phyloP scores from a whole-genome alignment of 2,113 vertebrate species.

The Narcine bancroftii region DNA sequence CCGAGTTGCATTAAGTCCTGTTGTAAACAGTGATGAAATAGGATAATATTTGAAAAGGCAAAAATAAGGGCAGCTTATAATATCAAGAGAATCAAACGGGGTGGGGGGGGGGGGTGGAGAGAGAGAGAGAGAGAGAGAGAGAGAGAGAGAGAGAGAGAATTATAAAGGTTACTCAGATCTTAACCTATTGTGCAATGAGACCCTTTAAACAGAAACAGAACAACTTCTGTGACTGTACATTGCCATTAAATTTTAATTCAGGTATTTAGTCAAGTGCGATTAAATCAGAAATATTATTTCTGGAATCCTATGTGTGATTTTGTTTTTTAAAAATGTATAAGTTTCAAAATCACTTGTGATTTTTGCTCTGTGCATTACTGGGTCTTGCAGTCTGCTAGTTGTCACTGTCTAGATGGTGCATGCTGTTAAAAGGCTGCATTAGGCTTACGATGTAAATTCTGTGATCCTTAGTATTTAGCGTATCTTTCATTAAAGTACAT shows the following conservation, averaged over 20 bases:
- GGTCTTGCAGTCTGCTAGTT: neutral
- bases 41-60: neutral
- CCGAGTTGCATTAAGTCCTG: neutral
- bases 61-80: neutral
- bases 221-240: too few species aligned
- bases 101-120: too few species aligned
- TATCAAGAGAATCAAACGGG: neutral
- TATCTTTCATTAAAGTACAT: neutral
- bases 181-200: neutral
- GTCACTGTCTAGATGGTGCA: neutral
- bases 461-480: neutral
- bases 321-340: neutral
- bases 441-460: neutral
- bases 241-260: neutral
- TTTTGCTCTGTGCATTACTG: neutral
- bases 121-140: too few species aligned
- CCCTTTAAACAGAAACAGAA: neutral
- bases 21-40: neutral
- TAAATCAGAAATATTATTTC: neutral
- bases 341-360: neutral
- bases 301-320: neutral
- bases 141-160: too few species aligned
- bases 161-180: neutral
- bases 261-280: neutral
- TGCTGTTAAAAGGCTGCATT: conserved; percentile 19